Conservation (phyloP, 2,888 invertebrate species). For the Campoplex capitator region DNA sequence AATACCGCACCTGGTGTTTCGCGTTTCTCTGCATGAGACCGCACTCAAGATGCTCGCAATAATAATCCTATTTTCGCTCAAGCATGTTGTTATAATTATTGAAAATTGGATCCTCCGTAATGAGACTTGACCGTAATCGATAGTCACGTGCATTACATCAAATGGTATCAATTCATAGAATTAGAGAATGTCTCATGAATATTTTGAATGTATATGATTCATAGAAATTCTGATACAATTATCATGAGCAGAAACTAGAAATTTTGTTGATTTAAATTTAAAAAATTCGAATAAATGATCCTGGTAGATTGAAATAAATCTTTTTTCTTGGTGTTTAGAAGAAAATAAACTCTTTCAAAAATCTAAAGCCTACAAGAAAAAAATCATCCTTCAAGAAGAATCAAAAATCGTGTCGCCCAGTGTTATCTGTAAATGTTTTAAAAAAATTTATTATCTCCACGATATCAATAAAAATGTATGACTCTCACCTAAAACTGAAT, state of each 20-base stretch:
- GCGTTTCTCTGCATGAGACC: conserved; percentile 24
- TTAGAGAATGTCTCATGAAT: background rate
- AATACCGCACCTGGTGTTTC: conserved; percentile 35
- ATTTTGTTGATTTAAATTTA: too few relatives aligned
- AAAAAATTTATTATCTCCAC: too few relatives aligned
- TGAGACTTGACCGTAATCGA: conserved; percentile 12
- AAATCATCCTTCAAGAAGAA: too few relatives aligned
- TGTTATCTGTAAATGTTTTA: too few relatives aligned
- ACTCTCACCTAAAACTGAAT: background rate
- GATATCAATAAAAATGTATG: background rate
- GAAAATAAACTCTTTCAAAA: too few relatives aligned
- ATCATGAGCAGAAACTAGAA: background rate
- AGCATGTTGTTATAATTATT: conserved; percentile 27
- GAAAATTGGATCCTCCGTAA: conserved; percentile 5
- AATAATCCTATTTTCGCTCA: conserved; percentile 28
- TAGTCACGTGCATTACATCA: conserved; percentile 1
- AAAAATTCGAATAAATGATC: too few relatives aligned
- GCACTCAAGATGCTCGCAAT: conserved; percentile 37
- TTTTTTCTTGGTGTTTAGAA: too few relatives aligned
- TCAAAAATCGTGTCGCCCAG: too few relatives aligned
- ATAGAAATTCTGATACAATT: background rate
- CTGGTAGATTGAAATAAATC: too few relatives aligned
- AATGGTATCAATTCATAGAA: background rate
- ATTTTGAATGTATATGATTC: background rate
- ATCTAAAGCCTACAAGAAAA: too few relatives aligned